Evolutionary conservation across 2,113 vertebrate genomes (phyloP), one percentile per base, ranked within the genome.

Genomic region (Oenanthe oenanthe): DNA sequence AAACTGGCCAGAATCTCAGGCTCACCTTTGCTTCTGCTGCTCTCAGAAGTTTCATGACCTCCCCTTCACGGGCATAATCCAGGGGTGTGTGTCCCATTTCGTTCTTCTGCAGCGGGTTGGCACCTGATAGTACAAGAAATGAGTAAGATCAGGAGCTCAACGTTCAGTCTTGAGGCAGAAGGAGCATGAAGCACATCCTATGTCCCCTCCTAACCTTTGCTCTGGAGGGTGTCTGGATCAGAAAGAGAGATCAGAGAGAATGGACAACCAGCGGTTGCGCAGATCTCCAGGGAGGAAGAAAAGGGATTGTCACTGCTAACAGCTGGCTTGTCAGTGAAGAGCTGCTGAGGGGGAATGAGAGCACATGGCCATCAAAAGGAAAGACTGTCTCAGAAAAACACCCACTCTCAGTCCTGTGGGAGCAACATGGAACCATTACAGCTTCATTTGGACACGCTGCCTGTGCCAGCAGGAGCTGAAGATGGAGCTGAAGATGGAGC

Each of bases 51-150:
- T 96, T 96, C 97, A 98, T 96, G 76, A 99, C 97, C 62, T 99
- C 99, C 45, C 99, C 99, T 51, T 99, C 99, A 9, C 98, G 99
- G 71, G 99, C 98, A 1, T 99, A 99, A 89, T 98, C 98, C 95
- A 98, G 95, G 1, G 99, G 97, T 2, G 98, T 98, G 93, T 99
- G 99, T 78, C 99, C 99, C 98, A 99, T 98, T 40, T 98, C 98
- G 8, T 99, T 99, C 96, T 98, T 97, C 98, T 98, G 99, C 89
- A 98, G 93, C 76, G 99, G 99, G 97, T 96, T 98, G 93, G 99
- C 99, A 98, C 99, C 99, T 99, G 98, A 51, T 3, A 56, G 74
- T 15, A n/a, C 58, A 40, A 77, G 68, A 78, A 89, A 93, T 13
- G 4, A 51, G 5, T 62, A 60, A 26, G 70, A 73, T 65, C 24